Percentiles rank a stretch among this genome's conserved stretches.
Evolutionary conservation across 2,888 invertebrate species (phyloP).

Genomic region (Limnephilus marmoratus): DNA sequence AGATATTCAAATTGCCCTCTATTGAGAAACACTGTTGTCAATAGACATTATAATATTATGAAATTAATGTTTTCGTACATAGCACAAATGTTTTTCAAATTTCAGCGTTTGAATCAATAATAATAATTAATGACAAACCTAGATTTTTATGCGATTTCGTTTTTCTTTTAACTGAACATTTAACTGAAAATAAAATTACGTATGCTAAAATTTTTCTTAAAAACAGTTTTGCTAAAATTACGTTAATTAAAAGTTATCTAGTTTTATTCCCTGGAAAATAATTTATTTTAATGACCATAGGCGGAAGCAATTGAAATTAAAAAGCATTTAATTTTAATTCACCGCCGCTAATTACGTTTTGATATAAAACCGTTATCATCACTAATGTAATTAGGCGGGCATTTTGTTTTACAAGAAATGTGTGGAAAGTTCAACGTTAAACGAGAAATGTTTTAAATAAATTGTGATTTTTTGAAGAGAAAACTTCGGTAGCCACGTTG

Average conservation of each 20-base stretch:
- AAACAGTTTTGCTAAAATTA: background rate
- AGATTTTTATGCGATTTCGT: background rate
- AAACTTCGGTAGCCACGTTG: no score
- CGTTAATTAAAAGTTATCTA: background rate
- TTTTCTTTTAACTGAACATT: background rate
- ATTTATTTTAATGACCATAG: background rate
- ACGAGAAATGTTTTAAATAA: background rate
- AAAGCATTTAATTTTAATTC: conserved; percentile 2
- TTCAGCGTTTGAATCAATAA: background rate
- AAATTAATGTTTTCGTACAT: no score
- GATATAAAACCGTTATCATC: background rate
- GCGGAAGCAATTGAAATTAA: background rate
- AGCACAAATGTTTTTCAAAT: no score
- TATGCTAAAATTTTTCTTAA: background rate
- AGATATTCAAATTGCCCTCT: no score
- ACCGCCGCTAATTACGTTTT: background rate
- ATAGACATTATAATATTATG: no score
- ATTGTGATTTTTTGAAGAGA: no score
- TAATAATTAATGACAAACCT: no score
- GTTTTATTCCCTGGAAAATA: background rate
- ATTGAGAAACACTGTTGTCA: no score
- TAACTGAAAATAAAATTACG: background rate
- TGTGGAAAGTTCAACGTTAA: background rate
- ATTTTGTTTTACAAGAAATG: background rate
- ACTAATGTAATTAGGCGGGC: background rate